A percentile compares a stretch with the other conserved stretches of the same genome.
Evolutionary conservation across 2,888 invertebrate genomes (phyloP).

Genomic region (Anagyrus pseudococci): DNA sequence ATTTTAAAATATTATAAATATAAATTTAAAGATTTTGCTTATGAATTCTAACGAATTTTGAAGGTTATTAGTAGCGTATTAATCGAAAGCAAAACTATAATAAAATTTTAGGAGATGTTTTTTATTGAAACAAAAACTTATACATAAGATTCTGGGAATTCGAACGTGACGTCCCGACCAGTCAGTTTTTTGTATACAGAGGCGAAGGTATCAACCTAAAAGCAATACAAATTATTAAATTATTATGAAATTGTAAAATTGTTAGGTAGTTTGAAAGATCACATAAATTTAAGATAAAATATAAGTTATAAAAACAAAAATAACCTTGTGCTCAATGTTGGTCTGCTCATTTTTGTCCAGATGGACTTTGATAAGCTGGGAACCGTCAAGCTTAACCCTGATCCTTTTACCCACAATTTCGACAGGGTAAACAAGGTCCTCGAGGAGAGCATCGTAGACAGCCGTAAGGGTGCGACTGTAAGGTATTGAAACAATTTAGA

Average conservation of each 20-base stretch:
- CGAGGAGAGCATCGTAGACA: constrained; percentile 96
- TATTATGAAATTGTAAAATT: constrained; percentile 16
- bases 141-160: constrained; percentile 98
- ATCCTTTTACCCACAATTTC: constrained; percentile 99
- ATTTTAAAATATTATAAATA: too few species aligned
- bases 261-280: not conserved
- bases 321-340: constrained; percentile 98
- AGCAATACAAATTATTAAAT: constrained; percentile 43
- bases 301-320: constrained; percentile 22
- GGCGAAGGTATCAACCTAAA: constrained; percentile 96
- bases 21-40: too few species aligned
- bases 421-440: constrained; percentile 97
- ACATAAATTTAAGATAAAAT: not conserved
- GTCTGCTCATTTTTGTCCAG: constrained; percentile 98
- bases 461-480: constrained; percentile 89
- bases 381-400: constrained; percentile 94
- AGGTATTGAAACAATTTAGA: constrained; percentile 29
- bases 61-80: too few species aligned
- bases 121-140: constrained; percentile 64
- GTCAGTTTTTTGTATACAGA: constrained; percentile 99
- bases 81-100: too few species aligned
- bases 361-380: constrained; percentile 96
- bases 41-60: too few species aligned
- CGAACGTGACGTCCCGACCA: constrained; percentile 97
- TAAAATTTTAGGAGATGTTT: constrained; percentile 33